Conservation (phyloP, 2,888 invertebrate genomes). For the Schizotus pectinicornis region DNA sequence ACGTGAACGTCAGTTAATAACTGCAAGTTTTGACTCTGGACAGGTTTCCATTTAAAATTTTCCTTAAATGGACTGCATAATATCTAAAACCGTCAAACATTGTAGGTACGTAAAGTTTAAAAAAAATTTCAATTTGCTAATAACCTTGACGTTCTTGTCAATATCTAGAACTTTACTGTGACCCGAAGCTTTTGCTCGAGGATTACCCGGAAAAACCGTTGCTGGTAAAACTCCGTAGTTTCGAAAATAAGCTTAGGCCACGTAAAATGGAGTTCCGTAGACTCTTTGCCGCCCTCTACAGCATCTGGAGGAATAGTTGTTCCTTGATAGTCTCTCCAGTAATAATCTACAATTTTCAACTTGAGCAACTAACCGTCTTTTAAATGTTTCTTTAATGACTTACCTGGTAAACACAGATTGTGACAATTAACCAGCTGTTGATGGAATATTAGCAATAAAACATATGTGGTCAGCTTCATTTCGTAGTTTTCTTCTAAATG, state of each 20-base stretch:
- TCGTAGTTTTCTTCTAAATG: no score
- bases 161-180: background rate
- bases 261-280: slow-evolving; percentile 15
- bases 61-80: slow-evolving; percentile 16
- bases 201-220: slow-evolving; percentile 11
- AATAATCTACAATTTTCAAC: slow-evolving; percentile 29
- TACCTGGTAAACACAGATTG: no score
- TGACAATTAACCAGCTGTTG: no score
- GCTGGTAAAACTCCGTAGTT: slow-evolving; percentile 13
- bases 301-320: slow-evolving; percentile 29
- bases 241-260: slow-evolving; percentile 21
- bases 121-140: background rate
- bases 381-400: no score
- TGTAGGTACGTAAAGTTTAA: no score
- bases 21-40: slow-evolving; percentile 15
- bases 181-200: background rate
- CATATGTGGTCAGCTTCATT: no score
- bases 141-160: background rate
- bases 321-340: slow-evolving; percentile 28
- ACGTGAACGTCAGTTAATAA: slow-evolving; percentile 15
- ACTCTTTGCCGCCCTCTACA: slow-evolving; percentile 18
- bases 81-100: slow-evolving; percentile 4
- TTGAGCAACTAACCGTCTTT: no score
- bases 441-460: no score
- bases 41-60: slow-evolving; percentile 19